Conservation (phyloP, 2,888 invertebrate genomes). For the Balanococcus diminutus region DNA sequence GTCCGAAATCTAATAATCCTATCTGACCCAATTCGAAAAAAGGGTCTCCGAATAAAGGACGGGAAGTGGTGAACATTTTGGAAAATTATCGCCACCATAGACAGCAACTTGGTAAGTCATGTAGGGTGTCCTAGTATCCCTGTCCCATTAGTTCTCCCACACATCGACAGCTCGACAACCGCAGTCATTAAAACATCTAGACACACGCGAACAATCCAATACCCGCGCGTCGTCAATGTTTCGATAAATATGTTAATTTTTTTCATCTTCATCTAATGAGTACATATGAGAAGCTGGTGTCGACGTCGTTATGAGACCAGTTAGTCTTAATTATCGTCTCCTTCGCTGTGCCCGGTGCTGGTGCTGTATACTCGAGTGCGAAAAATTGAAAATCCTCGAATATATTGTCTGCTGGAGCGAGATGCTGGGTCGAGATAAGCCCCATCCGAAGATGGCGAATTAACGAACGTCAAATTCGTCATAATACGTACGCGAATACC, state of each 20-base stretch:
- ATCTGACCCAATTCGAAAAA: conserved; percentile 12
- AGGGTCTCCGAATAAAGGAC: background rate
- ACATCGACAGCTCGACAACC: background rate
- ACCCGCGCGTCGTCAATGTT: background rate
- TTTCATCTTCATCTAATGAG: background rate
- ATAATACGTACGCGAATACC: background rate
- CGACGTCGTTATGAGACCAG: background rate
- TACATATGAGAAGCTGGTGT: background rate
- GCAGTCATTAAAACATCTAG: too few relatives aligned
- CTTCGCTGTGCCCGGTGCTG: too few relatives aligned
- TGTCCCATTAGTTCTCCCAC: too few relatives aligned
- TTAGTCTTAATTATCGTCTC: background rate
- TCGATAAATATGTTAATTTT: conserved; percentile 5
- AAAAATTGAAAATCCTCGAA: background rate
- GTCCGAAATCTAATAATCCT: background rate
- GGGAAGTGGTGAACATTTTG: background rate
- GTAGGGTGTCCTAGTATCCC: background rate
- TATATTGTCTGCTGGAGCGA: background rate
- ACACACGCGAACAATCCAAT: background rate
- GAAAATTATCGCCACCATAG: background rate
- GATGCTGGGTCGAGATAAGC: background rate
- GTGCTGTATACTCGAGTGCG: background rate
- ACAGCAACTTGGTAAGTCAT: background rate
- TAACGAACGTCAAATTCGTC: conserved; percentile 14
- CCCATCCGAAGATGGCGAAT: background rate